Evolutionary conservation across 92 coral and sea anemone genomes (phyloP), one percentile per base, ranked within the genome.

Genomic region (Diadumene lineata): DNA sequence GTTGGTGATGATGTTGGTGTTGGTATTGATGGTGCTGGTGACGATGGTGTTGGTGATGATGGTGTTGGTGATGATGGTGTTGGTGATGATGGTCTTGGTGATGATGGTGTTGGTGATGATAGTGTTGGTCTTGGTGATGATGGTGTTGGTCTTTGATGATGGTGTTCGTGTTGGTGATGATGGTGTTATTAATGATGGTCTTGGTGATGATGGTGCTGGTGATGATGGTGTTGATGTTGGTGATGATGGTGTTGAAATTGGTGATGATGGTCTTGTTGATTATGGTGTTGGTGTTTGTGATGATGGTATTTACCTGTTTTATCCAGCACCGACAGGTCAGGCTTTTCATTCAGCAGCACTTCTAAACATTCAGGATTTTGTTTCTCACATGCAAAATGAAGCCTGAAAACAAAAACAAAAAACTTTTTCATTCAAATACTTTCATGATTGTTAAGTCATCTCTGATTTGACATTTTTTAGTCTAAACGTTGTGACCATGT

Each of bases 361-460:
- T 86, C 97, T 55, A 94, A 81, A 58, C 98, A 94, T 18, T 92
- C 89, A 60, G 87, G 53, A 69, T 84, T 88, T 55, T 97, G 96
- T 34, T 77, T 76, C 69, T 81, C 83, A 63, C 98, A 92, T 33
- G 94, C 94, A 50, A 73, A 75, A 67, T 94, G 97, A 31, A 94
- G 70, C 63, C 98, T 92, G 68, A 30, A 44, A 33, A 53, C 16
- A 1, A 25, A 33, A 69, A 25, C 18, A 13, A 48, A 13, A 44
- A 44, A 50, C 19, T 10, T 8, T 38, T 68, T 17, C 50, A 18
- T 6, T 24, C n/a, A 17, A 31, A 24, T 28, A 22, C 16, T 31
- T 65, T 30, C 22, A 72, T n/a, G n/a, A n/a, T n/a, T n/a, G n/a
- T n/a, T n/a, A n/a, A n/a, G n/a, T n/a, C n/a, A n/a, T n/a, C n/a